A percentile compares a stretch with the other conserved stretches of the same genome.
Conservation (phyloP, 2,113 vertebrate species). For the Rhizomys pruinosus region DNA sequence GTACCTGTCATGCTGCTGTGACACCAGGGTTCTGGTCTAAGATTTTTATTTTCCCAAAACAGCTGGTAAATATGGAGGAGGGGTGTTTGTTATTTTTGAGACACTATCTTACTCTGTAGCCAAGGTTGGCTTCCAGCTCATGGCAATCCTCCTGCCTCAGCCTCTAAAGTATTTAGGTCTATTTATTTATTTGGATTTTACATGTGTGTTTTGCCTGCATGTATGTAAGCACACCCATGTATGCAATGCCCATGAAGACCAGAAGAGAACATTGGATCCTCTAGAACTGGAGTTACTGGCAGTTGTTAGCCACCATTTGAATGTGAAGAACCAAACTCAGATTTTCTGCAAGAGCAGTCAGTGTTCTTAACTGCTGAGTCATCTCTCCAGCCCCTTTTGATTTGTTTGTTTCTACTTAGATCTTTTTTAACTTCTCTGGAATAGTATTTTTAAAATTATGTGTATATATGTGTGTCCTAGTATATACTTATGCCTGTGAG, state of each 20-base stretch:
- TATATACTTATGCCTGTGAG: background rate
- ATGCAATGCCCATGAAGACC: too few species aligned
- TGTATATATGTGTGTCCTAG: background rate
- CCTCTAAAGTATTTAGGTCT: background rate
- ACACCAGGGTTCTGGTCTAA: background rate
- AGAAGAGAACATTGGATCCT: too few species aligned
- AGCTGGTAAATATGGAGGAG: background rate
- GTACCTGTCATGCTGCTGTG: background rate
- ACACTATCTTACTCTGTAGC: background rate
- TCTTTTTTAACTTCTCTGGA: background rate
- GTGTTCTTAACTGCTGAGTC: too few species aligned
- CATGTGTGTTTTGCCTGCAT: too few species aligned
- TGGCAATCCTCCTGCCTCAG: background rate
- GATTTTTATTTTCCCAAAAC: background rate
- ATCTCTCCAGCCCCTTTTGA: too few species aligned
- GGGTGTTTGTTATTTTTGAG: slow-evolving; percentile 27
- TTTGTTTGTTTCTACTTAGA: background rate
- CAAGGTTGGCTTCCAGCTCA: background rate
- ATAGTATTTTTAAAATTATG: background rate
- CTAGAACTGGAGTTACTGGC: too few species aligned
- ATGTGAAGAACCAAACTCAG: too few species aligned
- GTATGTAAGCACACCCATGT: too few species aligned
- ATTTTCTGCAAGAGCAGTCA: too few species aligned
- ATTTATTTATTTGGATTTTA: too few species aligned
- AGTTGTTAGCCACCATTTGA: too few species aligned